Percentiles rank a stretch among this genome's conserved stretches.
Evolutionary conservation across 2,113 vertebrate genomes (phyloP).

Genomic region (Turnix velox): DNA sequence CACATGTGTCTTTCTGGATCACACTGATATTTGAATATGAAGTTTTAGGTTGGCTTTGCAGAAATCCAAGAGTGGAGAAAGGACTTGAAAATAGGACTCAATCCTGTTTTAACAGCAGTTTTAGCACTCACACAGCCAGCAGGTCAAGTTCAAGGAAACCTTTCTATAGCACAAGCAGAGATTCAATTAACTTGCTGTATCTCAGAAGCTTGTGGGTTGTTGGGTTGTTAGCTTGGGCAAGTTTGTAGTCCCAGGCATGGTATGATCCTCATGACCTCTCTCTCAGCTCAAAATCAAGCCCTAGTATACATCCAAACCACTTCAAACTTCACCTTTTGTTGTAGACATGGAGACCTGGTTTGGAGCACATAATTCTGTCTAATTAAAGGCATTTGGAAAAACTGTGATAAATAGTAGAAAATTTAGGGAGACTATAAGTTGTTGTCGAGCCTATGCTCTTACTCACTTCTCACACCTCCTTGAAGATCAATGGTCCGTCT

Average conservation of each 20-base stretch:
- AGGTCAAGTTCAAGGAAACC: slow-evolving; percentile 5
- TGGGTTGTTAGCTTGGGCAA: not conserved
- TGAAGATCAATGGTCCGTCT: not conserved
- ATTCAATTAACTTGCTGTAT: not conserved
- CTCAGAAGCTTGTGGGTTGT: not conserved
- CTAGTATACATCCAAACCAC: not conserved
- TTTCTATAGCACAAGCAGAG: not conserved
- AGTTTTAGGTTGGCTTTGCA: not conserved
- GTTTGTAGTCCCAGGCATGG: not conserved
- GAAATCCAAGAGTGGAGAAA: not conserved
- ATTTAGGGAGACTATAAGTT: not conserved
- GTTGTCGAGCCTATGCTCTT: not conserved
- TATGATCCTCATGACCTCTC: not conserved
- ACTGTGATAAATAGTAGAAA: not conserved
- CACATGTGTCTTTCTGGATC: not conserved
- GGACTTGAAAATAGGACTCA: not conserved
- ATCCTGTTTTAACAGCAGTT: not conserved
- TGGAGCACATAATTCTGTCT: not conserved
- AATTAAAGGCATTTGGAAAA: not conserved
- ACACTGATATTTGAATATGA: not conserved
- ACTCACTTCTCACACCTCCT: not conserved
- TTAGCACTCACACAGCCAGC: not conserved
- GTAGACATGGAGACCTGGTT: not conserved
- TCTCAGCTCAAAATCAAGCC: not conserved
- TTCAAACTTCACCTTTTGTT: slow-evolving; percentile 8